Base-by-base conservation (phyloP, 37 sponge, comb jelly and placozoan species). In the Petrosia ficiformis region DNA sequence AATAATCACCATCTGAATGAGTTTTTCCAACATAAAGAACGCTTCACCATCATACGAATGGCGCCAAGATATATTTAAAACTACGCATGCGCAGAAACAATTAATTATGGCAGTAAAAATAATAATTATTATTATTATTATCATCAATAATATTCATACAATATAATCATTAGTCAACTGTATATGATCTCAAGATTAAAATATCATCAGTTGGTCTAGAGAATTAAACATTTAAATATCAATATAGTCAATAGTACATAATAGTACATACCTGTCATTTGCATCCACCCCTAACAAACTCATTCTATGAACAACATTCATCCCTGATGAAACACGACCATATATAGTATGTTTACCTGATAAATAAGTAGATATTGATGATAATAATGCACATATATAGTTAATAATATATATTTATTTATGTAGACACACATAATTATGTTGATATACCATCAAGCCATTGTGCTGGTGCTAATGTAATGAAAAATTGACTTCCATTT, bases 401-500 rank as follows among this genome's bases (percentile, higher is more conserved):
- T 42, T 19, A 11, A 32, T 31, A 75, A 21, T 29, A 21, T 29
- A 58, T 59, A 19, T 0, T 59, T 59, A 32, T 59, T n/a, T n/a
- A n/a, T n/a, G n/a, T n/a, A n/a, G n/a, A n/a, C n/a, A n/a, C n/a
- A 29, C 26, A 21, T 39, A 70, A 22, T 38, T 42, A 70, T 5
- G 24, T 61, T 73, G 40, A 86, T 83, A n/a, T 77, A 86, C 99
- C 99, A 83, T 98, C 96, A 42, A 98, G 81, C 94, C 94, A 93
- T 57, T 90, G 91, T 44, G 96, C 88, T 2, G 99, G 99, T 54
- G 92, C 99, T 40, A 98, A 68, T 10, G 96, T 98, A 14, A 98
- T 83, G 73, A 95, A 98, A 75, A 98, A 98, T 67, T 98, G 99
- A 67, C 99, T 98, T 31, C 99, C 99, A 83, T 98, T 98, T 0